Evolutionary conservation across 2,888 invertebrate genomes (phyloP).

Genomic region (Agonopterix arenella): DNA sequence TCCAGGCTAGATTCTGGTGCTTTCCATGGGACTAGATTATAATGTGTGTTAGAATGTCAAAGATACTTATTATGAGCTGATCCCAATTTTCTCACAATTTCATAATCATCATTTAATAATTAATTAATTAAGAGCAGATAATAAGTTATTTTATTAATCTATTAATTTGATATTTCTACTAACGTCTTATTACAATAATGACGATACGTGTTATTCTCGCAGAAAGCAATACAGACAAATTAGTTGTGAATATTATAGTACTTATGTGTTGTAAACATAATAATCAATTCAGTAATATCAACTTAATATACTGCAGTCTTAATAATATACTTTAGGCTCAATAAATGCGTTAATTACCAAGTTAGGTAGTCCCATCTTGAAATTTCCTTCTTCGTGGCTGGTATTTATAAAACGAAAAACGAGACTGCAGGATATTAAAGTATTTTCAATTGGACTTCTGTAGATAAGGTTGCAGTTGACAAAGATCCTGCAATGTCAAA

Average conservation of each 20-base stretch:
- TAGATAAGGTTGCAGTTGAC: slow-evolving; percentile 42
- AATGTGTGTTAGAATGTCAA: neutral
- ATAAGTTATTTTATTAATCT: no score
- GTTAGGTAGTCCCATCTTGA: no score
- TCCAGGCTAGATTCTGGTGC: no score
- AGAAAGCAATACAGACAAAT: slow-evolving; percentile 32
- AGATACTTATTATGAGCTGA: no score
- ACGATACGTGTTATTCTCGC: slow-evolving; percentile 32
- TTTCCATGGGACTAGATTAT: no score
- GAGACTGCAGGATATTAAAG: slow-evolving; percentile 24
- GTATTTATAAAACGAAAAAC: neutral
- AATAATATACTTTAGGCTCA: slow-evolving; percentile 1
- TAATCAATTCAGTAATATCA: slow-evolving; percentile 28
- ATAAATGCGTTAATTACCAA: no score
- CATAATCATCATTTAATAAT: no score
- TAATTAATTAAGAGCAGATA: no score
- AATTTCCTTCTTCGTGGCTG: neutral
- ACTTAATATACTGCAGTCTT: slow-evolving; percentile 29
- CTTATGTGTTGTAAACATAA: slow-evolving; percentile 25
- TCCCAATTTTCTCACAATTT: no score
- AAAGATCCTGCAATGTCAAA: slow-evolving; percentile 35
- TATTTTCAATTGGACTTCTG: slow-evolving; percentile 27
- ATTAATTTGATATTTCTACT: no score
- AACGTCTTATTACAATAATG: no score
- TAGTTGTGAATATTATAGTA: slow-evolving; percentile 27